These are phyloP conservation scores for Hipposideros armiger DNA, from an alignment of 2,113 vertebrate species.

Conservation along the genomic window DNA sequence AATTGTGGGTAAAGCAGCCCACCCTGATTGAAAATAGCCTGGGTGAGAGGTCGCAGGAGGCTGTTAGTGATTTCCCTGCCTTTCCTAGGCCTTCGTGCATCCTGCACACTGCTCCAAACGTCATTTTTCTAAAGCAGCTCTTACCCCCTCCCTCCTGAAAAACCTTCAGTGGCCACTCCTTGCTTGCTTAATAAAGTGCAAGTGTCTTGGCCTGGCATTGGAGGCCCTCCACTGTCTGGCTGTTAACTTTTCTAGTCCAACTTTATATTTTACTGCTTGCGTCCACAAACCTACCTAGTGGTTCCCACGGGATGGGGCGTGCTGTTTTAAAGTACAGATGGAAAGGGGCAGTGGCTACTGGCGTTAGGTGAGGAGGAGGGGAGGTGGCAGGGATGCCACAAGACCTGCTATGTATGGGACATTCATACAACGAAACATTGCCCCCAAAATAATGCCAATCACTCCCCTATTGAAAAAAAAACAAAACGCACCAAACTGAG, in stretches of 20 bases:
- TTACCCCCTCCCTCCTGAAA: no score
- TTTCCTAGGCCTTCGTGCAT: background rate
- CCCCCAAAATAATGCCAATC: background rate
- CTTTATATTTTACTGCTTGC: background rate
- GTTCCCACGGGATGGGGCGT: background rate
- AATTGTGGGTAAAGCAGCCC: background rate
- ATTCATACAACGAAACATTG: background rate
- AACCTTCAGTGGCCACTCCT: background rate
- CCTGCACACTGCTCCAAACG: background rate
- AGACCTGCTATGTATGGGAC: background rate
- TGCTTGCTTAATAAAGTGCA: background rate
- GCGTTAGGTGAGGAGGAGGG: rapidly evolving
- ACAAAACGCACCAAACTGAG: background rate
- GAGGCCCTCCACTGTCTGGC: background rate
- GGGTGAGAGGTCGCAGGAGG: background rate
- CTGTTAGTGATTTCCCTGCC: background rate
- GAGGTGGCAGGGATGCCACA: no score
- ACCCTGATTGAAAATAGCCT: background rate
- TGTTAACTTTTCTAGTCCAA: background rate
- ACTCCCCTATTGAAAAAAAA: background rate
- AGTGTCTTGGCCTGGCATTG: background rate
- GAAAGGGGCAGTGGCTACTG: background rate
- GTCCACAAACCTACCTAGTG: background rate
- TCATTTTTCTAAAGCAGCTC: background rate
- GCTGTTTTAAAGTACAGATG: background rate